Conservation (phyloP, 2,888 invertebrate genomes). For the Drosophila mulleri region DNA sequence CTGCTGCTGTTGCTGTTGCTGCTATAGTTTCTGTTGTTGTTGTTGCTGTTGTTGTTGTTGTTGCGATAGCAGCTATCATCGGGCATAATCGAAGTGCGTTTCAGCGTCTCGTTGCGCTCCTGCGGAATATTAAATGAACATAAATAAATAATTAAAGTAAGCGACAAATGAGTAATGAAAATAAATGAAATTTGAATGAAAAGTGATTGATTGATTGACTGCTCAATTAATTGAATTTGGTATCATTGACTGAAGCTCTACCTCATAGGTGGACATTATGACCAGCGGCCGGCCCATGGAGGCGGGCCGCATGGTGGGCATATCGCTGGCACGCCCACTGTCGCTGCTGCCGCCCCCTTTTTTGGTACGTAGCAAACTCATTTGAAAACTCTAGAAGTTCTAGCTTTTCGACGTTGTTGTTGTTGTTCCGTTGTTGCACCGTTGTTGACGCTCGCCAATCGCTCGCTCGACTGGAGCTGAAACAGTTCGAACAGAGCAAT, state of each 20-base stretch:
- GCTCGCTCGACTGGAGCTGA: slow-evolving; percentile 43
- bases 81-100: slow-evolving; percentile 83
- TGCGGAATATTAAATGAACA: slow-evolving; percentile 40
- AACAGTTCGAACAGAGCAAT: slow-evolving; percentile 11
- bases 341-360: slow-evolving; percentile 21
- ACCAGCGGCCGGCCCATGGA: slow-evolving; percentile 67
- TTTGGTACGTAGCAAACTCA: slow-evolving; percentile 71
- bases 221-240: slow-evolving; percentile 8
- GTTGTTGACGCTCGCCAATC: slow-evolving; percentile 44
- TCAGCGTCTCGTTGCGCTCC: slow-evolving; percentile 84
- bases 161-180: neutral
- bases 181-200: neutral
- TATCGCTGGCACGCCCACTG: slow-evolving; percentile 48
- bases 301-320: slow-evolving; percentile 74
- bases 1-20: slow-evolving; percentile 37
- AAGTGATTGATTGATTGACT: slow-evolving; percentile 9
- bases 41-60: slow-evolving; percentile 55
- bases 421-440: neutral
- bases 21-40: slow-evolving; percentile 44
- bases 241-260: slow-evolving; percentile 6
- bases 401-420: too few relatives aligned
- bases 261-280: slow-evolving; percentile 73
- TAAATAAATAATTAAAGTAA: neutral
- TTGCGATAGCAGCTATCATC: slow-evolving; percentile 83
- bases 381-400: slow-evolving; percentile 2